Percentiles rank a stretch among this genome's conserved stretches.
These are phyloP conservation scores for Agapornis roseicollis DNA, from an alignment of 2,113 vertebrate species.

Conservation along the genomic window DNA sequence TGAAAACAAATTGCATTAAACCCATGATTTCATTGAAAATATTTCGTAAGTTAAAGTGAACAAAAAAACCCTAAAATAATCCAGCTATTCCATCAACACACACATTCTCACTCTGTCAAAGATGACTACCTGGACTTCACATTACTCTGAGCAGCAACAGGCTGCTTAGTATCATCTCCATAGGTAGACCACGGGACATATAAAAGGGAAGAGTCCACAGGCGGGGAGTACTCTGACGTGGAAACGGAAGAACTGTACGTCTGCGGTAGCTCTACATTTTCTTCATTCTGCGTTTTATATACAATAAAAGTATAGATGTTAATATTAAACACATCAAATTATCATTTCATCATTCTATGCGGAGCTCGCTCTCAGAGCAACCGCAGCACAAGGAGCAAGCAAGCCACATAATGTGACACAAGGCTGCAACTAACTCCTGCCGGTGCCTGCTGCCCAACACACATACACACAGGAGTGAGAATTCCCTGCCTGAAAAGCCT, in stretches of 20 bases:
- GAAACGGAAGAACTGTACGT: constrained; percentile 69
- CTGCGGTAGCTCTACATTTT: constrained; percentile 72
- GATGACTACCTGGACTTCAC: constrained; percentile 72
- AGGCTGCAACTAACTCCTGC: not conserved
- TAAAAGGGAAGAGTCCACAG: constrained; percentile 71
- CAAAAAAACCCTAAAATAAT: not conserved
- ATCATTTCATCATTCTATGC: not conserved
- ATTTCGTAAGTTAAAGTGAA: not conserved
- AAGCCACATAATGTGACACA: not conserved
- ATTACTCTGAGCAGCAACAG: constrained; percentile 68
- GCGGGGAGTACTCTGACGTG: constrained; percentile 66
- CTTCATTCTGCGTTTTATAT: constrained; percentile 74
- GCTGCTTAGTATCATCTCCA: constrained; percentile 73
- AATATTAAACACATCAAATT: not conserved
- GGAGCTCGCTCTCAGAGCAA: not conserved
- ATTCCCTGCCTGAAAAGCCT: not conserved
- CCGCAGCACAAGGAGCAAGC: not conserved
- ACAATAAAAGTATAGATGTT: not conserved
- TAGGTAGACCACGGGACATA: constrained; percentile 72
- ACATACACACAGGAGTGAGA: accelerated
- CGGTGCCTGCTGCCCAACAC: not conserved
- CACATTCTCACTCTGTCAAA: not conserved
- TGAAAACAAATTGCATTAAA: constrained; percentile 55
- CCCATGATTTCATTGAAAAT: not conserved
- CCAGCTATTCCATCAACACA: not conserved